phyloP scores from a whole-genome alignment of 92 coral and sea anemone genomes.

The Palythoa caribaeorum region DNA sequence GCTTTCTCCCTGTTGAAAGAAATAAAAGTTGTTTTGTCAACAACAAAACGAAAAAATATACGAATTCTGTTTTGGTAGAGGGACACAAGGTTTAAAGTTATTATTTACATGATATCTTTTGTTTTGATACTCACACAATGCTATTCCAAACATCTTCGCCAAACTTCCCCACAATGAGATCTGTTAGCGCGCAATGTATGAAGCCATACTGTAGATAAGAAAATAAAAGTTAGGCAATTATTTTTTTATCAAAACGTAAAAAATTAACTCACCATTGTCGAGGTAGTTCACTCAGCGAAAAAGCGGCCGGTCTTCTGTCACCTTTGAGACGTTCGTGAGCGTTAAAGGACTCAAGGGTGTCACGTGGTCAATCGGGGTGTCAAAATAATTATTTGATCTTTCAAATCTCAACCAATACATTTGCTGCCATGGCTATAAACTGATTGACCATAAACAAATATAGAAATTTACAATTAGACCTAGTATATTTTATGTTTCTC shows the following conservation, averaged over 20 bases:
- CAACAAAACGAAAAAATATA: constrained; percentile 27
- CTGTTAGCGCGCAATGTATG: constrained; percentile 96
- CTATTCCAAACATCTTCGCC: constrained; percentile 95
- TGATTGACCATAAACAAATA: neutral
- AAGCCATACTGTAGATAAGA: constrained; percentile 87
- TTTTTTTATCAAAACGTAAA: neutral
- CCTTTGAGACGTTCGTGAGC: neutral
- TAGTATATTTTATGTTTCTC: too few species aligned
- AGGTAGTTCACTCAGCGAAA: neutral
- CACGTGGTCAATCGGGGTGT: constrained; percentile 20
- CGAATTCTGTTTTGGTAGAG: neutral
- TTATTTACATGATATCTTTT: constrained; percentile 3
- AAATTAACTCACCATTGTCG: constrained; percentile 8
- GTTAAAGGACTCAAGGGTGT: neutral
- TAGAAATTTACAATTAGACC: too few species aligned
- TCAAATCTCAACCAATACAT: neutral
- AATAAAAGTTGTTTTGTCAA: constrained; percentile 42
- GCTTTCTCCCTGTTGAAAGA: constrained; percentile 80
- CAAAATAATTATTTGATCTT: neutral
- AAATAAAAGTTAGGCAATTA: constrained; percentile 6
- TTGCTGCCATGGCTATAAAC: neutral
- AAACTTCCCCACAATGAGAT: constrained; percentile 89
- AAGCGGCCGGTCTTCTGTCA: neutral
- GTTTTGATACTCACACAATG: constrained; percentile 79
- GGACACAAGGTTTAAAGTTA: neutral